A percentile compares a stretch with the other conserved stretches of the same genome.
phyloP scores from a whole-genome alignment of 2,888 invertebrate species.

The Euplagia quadripunctaria region DNA sequence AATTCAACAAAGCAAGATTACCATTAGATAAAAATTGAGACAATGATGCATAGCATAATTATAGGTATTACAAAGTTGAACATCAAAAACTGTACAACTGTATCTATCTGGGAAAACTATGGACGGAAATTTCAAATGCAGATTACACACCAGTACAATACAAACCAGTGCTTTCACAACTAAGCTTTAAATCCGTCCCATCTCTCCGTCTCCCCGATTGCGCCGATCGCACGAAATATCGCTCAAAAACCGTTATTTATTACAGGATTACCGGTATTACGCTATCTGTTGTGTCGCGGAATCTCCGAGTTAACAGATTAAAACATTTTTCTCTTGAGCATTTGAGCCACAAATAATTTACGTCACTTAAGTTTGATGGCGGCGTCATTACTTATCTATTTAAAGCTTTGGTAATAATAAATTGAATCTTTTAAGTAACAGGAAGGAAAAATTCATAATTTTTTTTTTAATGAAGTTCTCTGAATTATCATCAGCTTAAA shows the following conservation, averaged over 20 bases:
- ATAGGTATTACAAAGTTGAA: too few species aligned
- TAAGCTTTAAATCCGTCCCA: conserved; percentile 31
- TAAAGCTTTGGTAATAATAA: not conserved
- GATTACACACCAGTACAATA: conserved; percentile 8
- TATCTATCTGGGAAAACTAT: not conserved
- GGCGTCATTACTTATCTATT: not conserved
- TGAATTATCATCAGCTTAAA: too few species aligned
- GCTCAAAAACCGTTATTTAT: conserved; percentile 47
- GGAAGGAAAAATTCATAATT: too few species aligned
- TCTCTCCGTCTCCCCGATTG: conserved; percentile 34
- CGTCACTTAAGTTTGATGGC: not conserved
- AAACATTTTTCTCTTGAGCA: conserved; percentile 29
- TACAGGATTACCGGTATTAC: conserved; percentile 46
- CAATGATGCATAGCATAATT: too few species aligned
- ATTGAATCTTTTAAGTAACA: too few species aligned
- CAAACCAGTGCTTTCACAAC: conserved; percentile 31
- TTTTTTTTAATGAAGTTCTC: too few species aligned
- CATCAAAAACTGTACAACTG: too few species aligned
- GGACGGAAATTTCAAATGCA: not conserved
- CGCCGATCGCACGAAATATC: conserved; percentile 40
- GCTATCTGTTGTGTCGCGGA: conserved; percentile 27
- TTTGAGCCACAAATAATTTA: conserved; percentile 12
- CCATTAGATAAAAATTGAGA: too few species aligned
- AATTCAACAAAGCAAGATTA: too few species aligned
- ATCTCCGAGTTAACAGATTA: conserved; percentile 35